phyloP scores from a whole-genome alignment of 1,140 invertebrate genomes.

The Aphis craccivora region DNA sequence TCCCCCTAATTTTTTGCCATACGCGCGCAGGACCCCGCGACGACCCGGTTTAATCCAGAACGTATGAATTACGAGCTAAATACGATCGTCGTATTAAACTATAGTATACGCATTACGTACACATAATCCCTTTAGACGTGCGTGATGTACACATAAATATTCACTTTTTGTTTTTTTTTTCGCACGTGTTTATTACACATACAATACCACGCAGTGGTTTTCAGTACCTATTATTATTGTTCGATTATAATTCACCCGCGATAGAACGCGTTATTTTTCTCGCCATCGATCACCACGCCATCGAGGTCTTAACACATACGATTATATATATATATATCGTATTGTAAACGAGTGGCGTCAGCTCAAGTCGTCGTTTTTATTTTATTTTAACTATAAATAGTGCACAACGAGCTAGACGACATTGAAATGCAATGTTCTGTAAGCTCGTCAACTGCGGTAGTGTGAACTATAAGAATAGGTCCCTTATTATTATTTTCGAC shows the following conservation, averaged over 20 bases:
- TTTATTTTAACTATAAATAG: not conserved
- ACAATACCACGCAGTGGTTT: not conserved
- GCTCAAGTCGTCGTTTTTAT: not conserved
- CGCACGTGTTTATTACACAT: not conserved
- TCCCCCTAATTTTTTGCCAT: not conserved
- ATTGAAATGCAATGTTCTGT: not conserved
- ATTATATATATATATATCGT: not conserved
- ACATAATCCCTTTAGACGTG: too few relatives aligned
- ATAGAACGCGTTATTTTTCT: not conserved
- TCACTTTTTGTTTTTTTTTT: not conserved
- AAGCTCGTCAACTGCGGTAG: not conserved
- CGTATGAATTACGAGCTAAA: slow-evolving; percentile 22
- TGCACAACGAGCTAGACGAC: not conserved
- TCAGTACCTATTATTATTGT: not conserved
- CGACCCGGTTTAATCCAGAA: not conserved
- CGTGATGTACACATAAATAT: not conserved
- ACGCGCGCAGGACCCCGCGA: not conserved
- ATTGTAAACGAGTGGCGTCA: not conserved
- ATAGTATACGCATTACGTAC: not conserved
- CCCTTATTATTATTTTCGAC: not conserved
- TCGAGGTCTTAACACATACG: not conserved
- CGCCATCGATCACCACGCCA: not conserved
- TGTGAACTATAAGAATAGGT: slow-evolving; percentile 3
- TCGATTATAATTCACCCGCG: not conserved
- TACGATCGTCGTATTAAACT: not conserved